Conservation (phyloP, 2,797 vertebrate genomes). For the Tinamus major region DNA sequence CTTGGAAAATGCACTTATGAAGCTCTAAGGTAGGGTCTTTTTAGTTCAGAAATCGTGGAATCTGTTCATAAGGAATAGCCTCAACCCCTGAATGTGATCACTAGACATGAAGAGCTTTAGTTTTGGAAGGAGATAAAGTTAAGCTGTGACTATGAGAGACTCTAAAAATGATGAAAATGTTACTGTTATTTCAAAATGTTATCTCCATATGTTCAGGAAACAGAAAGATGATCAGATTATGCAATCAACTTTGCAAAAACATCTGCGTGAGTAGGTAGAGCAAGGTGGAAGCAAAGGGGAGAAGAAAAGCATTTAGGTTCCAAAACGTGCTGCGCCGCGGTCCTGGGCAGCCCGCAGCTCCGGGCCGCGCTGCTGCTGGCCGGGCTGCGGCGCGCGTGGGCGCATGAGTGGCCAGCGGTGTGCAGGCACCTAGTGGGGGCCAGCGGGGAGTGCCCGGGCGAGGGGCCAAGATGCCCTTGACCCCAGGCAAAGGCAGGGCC, state of each 20-base stretch:
- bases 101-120: neutral
- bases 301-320: neutral
- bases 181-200: conserved; percentile 53
- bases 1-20: neutral
- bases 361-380: too few species aligned
- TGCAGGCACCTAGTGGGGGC: neutral
- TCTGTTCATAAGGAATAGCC: neutral
- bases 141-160: neutral
- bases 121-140: neutral
- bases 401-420: too few species aligned
- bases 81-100: neutral
- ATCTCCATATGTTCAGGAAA: conserved; percentile 50
- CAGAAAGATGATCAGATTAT: neutral
- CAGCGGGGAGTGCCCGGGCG: neutral
- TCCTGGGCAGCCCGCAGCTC: neutral
- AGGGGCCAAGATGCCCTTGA: neutral
- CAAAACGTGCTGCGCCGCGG: fast-evolving
- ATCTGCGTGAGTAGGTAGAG: conserved; percentile 8
- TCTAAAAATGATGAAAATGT: conserved; percentile 33
- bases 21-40: too few species aligned
- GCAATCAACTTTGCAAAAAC: neutral
- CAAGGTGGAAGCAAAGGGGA: neutral
- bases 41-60: neutral
- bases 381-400: too few species aligned
- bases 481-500: neutral